Evolutionary conservation across 1,140 invertebrate genomes (phyloP).

Genomic region (Babylonia areolata): DNA sequence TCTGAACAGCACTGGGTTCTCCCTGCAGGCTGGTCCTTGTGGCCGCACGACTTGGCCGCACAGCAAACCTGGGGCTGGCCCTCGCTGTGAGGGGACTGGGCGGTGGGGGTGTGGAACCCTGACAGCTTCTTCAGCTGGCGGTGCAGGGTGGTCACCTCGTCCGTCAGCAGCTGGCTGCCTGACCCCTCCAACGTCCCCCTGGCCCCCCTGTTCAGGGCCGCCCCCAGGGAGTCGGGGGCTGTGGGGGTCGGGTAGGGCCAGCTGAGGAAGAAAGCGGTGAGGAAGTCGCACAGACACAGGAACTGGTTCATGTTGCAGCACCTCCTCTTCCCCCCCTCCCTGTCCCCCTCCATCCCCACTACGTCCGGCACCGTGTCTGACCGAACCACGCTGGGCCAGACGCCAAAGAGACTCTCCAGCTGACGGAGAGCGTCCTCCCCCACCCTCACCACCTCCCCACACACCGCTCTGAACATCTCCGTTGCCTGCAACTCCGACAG

Average conservation of each 20-base stretch:
- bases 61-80: too few species aligned
- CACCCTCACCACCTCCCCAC: neutral
- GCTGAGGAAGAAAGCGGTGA: constrained; percentile 12
- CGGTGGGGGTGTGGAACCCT: neutral
- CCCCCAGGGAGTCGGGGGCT: neutral
- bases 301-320: neutral
- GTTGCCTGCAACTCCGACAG: neutral
- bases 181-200: neutral
- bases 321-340: too few species aligned
- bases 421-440: neutral
- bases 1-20: too few species aligned
- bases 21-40: too few species aligned
- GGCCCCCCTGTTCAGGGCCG: neutral
- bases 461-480: neutral
- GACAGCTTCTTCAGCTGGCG: constrained; percentile 27
- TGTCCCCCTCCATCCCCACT: too few species aligned
- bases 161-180: neutral
- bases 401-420: constrained; percentile 32
- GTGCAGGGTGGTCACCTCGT: constrained; percentile 5
- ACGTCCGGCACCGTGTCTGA: neutral
- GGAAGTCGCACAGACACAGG: constrained; percentile 24
- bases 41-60: too few species aligned
- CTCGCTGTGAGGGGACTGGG: too few species aligned
- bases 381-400: neutral
- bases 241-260: neutral